phyloP scores from a whole-genome alignment of 2,797 vertebrate genomes.

The Bothrops alternatus region DNA sequence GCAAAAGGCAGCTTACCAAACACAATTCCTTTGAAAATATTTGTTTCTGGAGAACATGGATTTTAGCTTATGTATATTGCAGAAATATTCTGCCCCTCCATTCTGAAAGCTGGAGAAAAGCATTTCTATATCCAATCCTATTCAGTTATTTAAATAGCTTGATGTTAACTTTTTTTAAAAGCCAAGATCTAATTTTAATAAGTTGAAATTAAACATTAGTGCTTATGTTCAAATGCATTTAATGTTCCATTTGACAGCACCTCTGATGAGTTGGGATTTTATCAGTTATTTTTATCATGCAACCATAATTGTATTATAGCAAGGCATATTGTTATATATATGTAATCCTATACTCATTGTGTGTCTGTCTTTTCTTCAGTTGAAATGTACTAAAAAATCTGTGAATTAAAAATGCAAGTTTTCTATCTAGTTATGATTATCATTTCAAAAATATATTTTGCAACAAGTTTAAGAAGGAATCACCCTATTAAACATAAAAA shows the following conservation, averaged over 20 bases:
- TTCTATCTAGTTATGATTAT: slow-evolving; percentile 82
- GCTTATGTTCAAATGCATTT: slow-evolving; percentile 73
- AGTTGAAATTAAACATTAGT: slow-evolving; percentile 72
- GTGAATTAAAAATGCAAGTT: slow-evolving; percentile 92
- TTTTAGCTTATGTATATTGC: slow-evolving; percentile 66
- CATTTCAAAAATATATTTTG: neutral
- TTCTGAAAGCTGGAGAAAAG: slow-evolving; percentile 57
- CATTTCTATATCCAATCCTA: slow-evolving; percentile 62
- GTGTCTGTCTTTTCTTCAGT: slow-evolving; percentile 86
- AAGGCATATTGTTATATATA: slow-evolving; percentile 94
- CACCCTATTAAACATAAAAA: neutral
- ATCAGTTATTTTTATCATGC: slow-evolving; percentile 81
- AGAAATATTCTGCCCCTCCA: slow-evolving; percentile 60
- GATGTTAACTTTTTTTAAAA: slow-evolving; percentile 63
- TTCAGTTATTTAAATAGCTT: slow-evolving; percentile 65
- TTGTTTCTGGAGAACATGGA: slow-evolving; percentile 60
- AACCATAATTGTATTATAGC: slow-evolving; percentile 90
- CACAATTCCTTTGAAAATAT: slow-evolving; percentile 60
- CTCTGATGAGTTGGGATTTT: slow-evolving; percentile 81
- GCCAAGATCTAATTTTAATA: slow-evolving; percentile 66
- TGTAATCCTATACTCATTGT: slow-evolving; percentile 88
- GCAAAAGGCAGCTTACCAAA: slow-evolving; percentile 61
- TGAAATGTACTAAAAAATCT: slow-evolving; percentile 90
- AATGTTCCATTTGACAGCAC: slow-evolving; percentile 84
- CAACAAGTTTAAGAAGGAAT: neutral